These are phyloP conservation scores for Trachymyrmex septentrionalis DNA, from an alignment of 1,140 invertebrate species.

Conservation along the genomic window DNA sequence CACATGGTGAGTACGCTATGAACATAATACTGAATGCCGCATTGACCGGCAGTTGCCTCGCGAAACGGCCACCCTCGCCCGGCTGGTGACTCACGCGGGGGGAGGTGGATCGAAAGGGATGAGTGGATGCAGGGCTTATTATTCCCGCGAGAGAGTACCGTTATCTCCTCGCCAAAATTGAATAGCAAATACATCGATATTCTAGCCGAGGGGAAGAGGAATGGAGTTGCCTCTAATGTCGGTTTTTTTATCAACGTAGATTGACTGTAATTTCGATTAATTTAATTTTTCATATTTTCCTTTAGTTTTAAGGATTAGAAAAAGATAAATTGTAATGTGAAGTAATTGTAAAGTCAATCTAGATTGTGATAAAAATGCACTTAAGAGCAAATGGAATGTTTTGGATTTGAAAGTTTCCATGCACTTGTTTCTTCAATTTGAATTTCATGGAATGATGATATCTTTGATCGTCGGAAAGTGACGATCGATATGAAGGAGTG, in stretches of 20 bases:
- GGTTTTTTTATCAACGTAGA: too few relatives aligned
- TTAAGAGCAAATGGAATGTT: not conserved
- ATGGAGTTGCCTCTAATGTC: not conserved
- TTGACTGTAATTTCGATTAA: too few relatives aligned
- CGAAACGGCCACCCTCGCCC: not conserved
- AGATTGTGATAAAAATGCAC: too few relatives aligned
- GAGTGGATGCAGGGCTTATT: not conserved
- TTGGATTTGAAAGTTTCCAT: not conserved
- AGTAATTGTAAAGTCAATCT: too few relatives aligned
- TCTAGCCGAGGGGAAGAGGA: not conserved
- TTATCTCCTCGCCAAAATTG: not conserved
- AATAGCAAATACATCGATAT: not conserved
- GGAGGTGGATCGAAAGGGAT: not conserved
- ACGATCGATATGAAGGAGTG: not conserved
- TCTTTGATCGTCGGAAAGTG: conserved; percentile 17
- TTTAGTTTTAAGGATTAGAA: too few relatives aligned
- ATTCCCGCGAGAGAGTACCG: not conserved
- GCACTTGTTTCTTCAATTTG: not conserved
- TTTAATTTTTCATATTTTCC: too few relatives aligned
- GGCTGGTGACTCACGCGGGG: conserved; percentile 13
- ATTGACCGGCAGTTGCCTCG: not conserved
- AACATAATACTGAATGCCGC: not conserved
- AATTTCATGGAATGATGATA: not conserved
- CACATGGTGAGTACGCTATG: conserved; percentile 76
- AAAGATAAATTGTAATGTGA: too few relatives aligned